Evolutionary conservation across 2,888 invertebrate genomes (phyloP), one percentile per base, ranked within the genome.

Genomic region (Gastrophysa polygoni): DNA sequence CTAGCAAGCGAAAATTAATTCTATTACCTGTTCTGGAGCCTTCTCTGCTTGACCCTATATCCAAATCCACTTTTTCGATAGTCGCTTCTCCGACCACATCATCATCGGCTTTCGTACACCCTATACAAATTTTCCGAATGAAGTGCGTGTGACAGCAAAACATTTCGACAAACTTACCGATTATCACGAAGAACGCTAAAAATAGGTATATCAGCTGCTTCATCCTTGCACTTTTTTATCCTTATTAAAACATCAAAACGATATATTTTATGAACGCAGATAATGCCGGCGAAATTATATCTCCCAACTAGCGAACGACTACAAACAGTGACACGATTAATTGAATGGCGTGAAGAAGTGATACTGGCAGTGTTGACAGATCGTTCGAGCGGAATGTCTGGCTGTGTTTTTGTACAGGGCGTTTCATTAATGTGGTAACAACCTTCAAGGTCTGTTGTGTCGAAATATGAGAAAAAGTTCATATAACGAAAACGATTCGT

Each of bases 1-100:
- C n/a, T n/a, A n/a, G n/a, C n/a, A n/a, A n/a, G n/a, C n/a, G n/a
- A n/a, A n/a, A n/a, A n/a, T n/a, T n/a, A n/a, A n/a, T n/a, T n/a
- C n/a, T n/a, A n/a, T 78, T 78, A 93, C 93, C 93, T 78, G 97
- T 98, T 80, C 93, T 88, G 7, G 95, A 96, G 63, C 88, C 95
- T 81, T 96, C 95, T 68, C 93, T 86, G 67, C 90, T 92, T 49
- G 93, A 88, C 11, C 96, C 96, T 59, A 95, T 83, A 80, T 96
- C 92, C 29, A 87, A 83, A 52, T 94, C 92, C 57, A 91, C 86
- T 4, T 86, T 90, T 73, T 88, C 87, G 50, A 85, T 82, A 43
- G 83, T 83, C 38, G 81, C 83, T 61, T 86, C 86, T 17, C 80
- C 78, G 1, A 76, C 79, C 28, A 82, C 78, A 73, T 83, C 84